Conservation (phyloP, 92 coral and sea anemone genomes). For the Pocillopora grandis region DNA sequence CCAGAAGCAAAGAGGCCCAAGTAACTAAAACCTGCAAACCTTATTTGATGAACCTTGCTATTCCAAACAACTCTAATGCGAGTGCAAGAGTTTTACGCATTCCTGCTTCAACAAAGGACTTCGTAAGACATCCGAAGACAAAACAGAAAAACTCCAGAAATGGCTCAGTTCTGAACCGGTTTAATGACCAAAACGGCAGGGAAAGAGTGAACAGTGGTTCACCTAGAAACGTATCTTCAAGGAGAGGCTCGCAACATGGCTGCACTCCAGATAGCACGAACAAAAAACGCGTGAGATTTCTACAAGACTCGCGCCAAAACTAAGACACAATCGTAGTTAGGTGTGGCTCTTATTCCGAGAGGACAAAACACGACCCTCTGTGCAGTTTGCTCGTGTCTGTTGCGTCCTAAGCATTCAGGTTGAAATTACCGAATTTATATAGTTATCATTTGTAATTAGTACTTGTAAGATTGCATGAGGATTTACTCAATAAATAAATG, state of each 20-base stretch:
- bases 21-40: slow-evolving; percentile 1
- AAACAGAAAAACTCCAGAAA: background rate
- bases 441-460: slow-evolving; percentile 18
- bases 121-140: slow-evolving; percentile 17
- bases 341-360: background rate
- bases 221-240: background rate
- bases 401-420: background rate
- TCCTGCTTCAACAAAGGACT: background rate
- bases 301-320: background rate
- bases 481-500: slow-evolving; percentile 19
- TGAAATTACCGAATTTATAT: slow-evolving; percentile 13
- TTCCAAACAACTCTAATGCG: background rate
- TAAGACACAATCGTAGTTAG: background rate
- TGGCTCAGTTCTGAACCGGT: background rate
- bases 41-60: slow-evolving; percentile 6
- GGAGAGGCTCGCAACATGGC: background rate
- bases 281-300: slow-evolving; percentile 30
- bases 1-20: background rate
- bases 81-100: background rate
- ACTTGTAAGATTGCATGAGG: background rate
- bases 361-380: background rate
- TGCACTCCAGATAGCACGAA: background rate
- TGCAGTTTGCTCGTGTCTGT: background rate
- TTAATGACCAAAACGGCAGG: background rate
- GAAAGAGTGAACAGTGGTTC: background rate